phyloP scores from a whole-genome alignment of 1,140 invertebrate species.

The Drosophila trapezifrons region DNA sequence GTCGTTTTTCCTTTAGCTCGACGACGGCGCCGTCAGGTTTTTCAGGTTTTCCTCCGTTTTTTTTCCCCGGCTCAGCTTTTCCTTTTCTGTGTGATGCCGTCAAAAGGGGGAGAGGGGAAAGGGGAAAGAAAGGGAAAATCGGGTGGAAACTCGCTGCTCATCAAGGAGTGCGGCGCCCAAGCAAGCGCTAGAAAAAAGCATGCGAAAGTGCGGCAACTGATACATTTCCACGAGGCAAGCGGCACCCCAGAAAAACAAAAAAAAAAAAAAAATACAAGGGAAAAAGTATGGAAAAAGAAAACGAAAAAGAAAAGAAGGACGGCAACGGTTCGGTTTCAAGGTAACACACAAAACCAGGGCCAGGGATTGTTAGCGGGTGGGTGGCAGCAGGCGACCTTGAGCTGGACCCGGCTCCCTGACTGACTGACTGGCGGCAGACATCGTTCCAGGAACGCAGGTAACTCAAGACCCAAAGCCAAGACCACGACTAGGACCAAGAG shows the following conservation, averaged over 20 bases:
- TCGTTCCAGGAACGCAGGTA: constrained; percentile 32
- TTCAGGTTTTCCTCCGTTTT: constrained; percentile 24
- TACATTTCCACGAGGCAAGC: constrained; percentile 55
- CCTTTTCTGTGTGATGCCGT: constrained; percentile 37
- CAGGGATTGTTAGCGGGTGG: neutral
- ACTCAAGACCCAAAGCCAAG: constrained; percentile 19
- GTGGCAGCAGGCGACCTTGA: constrained; percentile 45
- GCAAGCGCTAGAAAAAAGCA: constrained; percentile 66
- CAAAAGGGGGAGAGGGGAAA: neutral
- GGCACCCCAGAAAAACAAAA: constrained; percentile 1
- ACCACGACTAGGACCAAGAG: neutral
- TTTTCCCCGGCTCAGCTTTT: constrained; percentile 32
- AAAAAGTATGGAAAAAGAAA: neutral
- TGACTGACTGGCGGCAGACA: constrained; percentile 29
- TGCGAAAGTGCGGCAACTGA: constrained; percentile 60
- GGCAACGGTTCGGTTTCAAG: constrained; percentile 5
- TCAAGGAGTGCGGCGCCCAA: constrained; percentile 27
- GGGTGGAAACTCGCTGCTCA: constrained; percentile 14
- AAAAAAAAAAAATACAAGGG: too few relatives aligned
- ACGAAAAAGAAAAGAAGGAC: neutral
- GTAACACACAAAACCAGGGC: constrained; percentile 9
- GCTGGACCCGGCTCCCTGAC: constrained; percentile 11
- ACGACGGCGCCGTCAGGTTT: constrained; percentile 24
- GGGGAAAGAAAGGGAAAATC: too few relatives aligned
- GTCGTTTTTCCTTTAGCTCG: constrained; percentile 52